These are phyloP conservation scores for Mastomys coucha DNA, from an alignment of 2,113 vertebrate genomes.

Conservation along the genomic window DNA sequence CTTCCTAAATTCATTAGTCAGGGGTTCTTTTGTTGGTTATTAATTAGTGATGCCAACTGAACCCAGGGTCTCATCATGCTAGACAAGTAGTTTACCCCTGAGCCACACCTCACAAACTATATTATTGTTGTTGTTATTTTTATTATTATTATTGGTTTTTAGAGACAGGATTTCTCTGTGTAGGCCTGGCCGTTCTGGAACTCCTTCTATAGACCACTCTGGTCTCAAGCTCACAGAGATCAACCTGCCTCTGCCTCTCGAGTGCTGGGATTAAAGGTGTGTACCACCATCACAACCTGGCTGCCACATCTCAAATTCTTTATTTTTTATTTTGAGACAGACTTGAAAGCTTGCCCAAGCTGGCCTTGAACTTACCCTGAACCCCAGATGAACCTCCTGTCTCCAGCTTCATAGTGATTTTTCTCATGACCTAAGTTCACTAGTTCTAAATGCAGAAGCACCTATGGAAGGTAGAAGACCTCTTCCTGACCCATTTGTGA, in stretches of 20 bases:
- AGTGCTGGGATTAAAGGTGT: not conserved
- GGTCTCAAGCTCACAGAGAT: not conserved
- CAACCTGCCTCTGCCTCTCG: not conserved
- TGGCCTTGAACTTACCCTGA: not conserved
- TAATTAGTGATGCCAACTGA: not conserved
- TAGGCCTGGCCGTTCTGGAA: not conserved
- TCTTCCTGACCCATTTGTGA: not conserved
- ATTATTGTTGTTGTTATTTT: not conserved
- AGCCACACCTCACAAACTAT: not conserved
- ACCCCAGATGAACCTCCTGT: not conserved
- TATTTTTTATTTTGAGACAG: not conserved
- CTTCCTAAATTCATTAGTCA: not conserved
- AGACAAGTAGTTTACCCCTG: not conserved
- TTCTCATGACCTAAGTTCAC: not conserved
- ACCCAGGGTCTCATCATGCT: not conserved
- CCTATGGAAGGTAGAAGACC: not conserved
- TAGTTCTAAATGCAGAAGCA: too few species aligned
- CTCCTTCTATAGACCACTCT: not conserved
- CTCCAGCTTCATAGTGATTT: not conserved
- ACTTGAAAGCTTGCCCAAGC: not conserved
- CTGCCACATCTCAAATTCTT: not conserved
- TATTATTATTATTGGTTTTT: too few species aligned
- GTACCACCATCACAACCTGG: not conserved
- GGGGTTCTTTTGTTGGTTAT: not conserved
- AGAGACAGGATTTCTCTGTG: not conserved